These are phyloP conservation scores for Tanytarsus gracilentus DNA, from an alignment of 2,888 invertebrate genomes.

Conservation along the genomic window DNA sequence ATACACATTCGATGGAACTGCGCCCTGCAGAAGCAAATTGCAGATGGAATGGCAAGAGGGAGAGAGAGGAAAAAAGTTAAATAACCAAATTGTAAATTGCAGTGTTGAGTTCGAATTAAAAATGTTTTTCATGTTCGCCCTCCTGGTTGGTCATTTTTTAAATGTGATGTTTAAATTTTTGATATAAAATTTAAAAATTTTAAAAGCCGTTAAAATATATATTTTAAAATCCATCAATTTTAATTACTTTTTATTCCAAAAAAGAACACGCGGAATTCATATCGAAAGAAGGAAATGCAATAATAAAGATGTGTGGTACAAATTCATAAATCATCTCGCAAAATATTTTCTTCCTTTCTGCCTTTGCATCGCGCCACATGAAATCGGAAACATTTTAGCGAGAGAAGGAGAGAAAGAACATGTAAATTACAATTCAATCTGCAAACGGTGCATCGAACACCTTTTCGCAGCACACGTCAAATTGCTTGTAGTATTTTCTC, in stretches of 20 bases:
- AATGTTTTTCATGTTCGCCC: no score
- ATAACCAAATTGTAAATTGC: no score
- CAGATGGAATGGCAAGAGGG: constrained; percentile 4
- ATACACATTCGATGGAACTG: neutral
- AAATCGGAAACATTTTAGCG: constrained; percentile 14
- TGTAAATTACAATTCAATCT: constrained; percentile 12
- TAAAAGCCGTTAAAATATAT: no score
- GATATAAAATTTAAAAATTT: no score
- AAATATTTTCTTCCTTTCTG: neutral
- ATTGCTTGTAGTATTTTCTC: constrained; percentile 7
- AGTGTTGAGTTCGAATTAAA: no score
- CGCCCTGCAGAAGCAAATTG: constrained; percentile 13
- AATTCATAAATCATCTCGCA: constrained; percentile 16
- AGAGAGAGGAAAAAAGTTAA: no score
- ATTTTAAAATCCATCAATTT: no score
- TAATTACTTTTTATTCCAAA: no score
- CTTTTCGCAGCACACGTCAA: neutral
- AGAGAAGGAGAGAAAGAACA: no score
- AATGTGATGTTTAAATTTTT: no score
- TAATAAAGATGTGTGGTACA: constrained; percentile 7
- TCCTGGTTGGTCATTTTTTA: no score
- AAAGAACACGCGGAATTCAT: neutral
- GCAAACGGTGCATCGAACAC: neutral
- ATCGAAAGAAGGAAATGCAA: neutral
- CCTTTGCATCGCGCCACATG: neutral